phyloP scores from a whole-genome alignment of 1,140 invertebrate species.

The Anastatus disparis region DNA sequence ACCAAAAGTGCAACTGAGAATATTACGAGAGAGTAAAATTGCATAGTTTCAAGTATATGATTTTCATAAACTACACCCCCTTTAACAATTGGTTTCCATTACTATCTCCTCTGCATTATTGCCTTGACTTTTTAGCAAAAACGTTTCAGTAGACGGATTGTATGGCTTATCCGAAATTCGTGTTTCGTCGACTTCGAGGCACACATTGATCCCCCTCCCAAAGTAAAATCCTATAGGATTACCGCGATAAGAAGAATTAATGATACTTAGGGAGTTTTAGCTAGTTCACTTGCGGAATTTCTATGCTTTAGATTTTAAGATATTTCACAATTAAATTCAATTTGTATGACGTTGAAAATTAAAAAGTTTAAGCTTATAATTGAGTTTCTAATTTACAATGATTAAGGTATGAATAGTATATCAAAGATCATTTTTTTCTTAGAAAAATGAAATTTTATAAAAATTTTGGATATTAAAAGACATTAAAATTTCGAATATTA shows the following conservation, averaged over 20 bases:
- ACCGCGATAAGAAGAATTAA: conserved; percentile 33
- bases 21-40: no score
- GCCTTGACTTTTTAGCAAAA: conserved; percentile 15
- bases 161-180: conserved; percentile 14
- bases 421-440: no score
- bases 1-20: no score
- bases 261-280: conserved; percentile 25
- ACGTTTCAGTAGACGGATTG: conserved; percentile 1
- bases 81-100: not conserved
- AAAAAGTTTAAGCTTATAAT: no score
- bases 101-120: not conserved
- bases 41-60: not conserved
- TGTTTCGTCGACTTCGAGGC: conserved; percentile 29
- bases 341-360: no score
- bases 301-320: not conserved
- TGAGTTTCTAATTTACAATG: no score
- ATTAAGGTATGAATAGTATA: no score
- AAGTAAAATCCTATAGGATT: conserved; percentile 19
- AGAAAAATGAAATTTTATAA: no score
- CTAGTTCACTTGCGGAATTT: not conserved
- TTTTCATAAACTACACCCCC: not conserved
- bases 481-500: no score
- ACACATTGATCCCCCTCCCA: conserved; percentile 33
- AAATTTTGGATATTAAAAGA: no score
- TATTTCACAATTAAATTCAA: no score